Percentiles rank a stretch among this genome's conserved stretches.
Evolutionary conservation across 1,140 invertebrate species (phyloP).

Genomic region (Aphidius gifuensis): DNA sequence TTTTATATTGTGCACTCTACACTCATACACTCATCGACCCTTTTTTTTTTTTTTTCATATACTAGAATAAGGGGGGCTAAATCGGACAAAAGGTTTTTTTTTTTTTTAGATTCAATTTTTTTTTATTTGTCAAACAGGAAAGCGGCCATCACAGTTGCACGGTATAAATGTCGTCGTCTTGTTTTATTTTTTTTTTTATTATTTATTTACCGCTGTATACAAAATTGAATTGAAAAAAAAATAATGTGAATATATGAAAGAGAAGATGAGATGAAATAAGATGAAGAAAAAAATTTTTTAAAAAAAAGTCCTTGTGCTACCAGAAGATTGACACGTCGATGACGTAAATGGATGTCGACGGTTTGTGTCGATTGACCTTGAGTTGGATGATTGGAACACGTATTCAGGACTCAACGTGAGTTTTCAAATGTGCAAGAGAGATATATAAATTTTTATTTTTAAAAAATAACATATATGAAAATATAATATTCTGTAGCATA

Average conservation of each 20-base stretch:
- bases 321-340: conserved; percentile 18
- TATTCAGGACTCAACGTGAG: conserved; percentile 5
- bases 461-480: background rate
- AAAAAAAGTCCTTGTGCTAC: conserved; percentile 12
- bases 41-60: conserved; percentile 38
- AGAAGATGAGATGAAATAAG: too few relatives aligned
- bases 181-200: background rate
- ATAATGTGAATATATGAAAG: too few relatives aligned
- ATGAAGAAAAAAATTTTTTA: too few relatives aligned
- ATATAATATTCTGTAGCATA: too few relatives aligned
- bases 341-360: conserved; percentile 21
- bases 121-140: conserved; percentile 40
- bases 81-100: conserved; percentile 42
- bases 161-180: conserved; percentile 14
- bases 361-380: conserved; percentile 8
- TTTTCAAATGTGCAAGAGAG: background rate
- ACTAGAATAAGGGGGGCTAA: conserved; percentile 35
- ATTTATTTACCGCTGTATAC: too few relatives aligned
- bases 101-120: conserved; percentile 43
- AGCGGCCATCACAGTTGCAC: conserved; percentile 41
- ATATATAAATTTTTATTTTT: background rate
- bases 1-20: conserved; percentile 36
- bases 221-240: too few relatives aligned
- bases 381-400: conserved; percentile 13
- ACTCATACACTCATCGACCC: conserved; percentile 23